These are phyloP conservation scores for Vulpes ferrilata DNA, from an alignment of 2,113 vertebrate genomes.

Conservation along the genomic window DNA sequence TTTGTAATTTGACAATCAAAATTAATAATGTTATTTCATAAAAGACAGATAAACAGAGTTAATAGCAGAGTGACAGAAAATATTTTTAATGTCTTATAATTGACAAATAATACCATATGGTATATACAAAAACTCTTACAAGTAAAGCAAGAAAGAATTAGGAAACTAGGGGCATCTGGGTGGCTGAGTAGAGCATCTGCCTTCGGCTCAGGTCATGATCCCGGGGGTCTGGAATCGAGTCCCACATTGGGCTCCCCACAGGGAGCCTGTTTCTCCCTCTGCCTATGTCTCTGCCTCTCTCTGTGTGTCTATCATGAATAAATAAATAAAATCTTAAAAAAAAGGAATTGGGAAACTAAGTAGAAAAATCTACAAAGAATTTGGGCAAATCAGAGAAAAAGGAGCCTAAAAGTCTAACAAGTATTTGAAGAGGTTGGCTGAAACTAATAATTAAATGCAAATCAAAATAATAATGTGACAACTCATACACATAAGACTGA, in stretches of 20 bases:
- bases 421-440: background rate
- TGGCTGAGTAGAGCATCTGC: too few relatives aligned
- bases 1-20: slow-evolving; percentile 4
- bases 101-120: background rate
- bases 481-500: background rate
- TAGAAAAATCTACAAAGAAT: slow-evolving; percentile 17
- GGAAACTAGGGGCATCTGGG: background rate
- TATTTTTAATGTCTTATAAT: background rate
- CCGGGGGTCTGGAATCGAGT: too few relatives aligned
- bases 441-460: slow-evolving; percentile 3
- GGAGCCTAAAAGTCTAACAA: background rate
- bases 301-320: too few relatives aligned
- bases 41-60: background rate
- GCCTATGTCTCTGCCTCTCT: too few relatives aligned
- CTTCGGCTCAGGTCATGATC: too few relatives aligned
- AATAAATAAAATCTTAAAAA: background rate
- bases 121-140: background rate
- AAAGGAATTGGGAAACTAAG: background rate
- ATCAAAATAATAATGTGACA: background rate
- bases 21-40: background rate
- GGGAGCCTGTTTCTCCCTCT: too few relatives aligned
- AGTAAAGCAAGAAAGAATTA: background rate
- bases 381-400: background rate
- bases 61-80: background rate
- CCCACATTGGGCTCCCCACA: too few relatives aligned